Percentiles rank a stretch among this genome's conserved stretches.
Conservation (phyloP, 2,113 vertebrate species). For the Erinaceus europaeus region DNA sequence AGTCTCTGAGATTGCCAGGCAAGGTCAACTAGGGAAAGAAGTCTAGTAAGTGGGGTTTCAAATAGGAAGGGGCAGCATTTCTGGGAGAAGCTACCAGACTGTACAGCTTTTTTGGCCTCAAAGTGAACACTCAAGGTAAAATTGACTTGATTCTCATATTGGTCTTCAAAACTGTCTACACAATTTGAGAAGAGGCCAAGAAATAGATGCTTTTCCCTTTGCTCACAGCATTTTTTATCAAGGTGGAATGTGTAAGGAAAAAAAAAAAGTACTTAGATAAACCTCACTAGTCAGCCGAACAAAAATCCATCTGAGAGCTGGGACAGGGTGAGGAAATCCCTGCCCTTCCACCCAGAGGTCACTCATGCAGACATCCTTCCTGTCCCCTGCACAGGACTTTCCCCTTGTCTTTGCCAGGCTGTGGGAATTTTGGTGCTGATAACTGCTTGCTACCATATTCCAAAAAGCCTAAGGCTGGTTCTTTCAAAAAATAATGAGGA, state of each 20-base stretch:
- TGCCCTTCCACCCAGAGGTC: not conserved
- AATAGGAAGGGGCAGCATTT: fast-evolving
- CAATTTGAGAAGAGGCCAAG: not conserved
- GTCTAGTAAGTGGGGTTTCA: not conserved
- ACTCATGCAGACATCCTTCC: not conserved
- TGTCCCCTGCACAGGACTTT: not conserved
- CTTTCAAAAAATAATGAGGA: not conserved
- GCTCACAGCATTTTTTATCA: not conserved
- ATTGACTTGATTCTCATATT: not conserved
- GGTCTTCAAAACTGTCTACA: not conserved
- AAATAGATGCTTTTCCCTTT: not conserved
- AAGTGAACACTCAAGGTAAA: not conserved
- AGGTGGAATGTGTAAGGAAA: not conserved
- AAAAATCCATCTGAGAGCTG: not conserved
- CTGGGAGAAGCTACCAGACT: fast-evolving
- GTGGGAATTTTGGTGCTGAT: not conserved
- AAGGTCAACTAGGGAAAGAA: not conserved
- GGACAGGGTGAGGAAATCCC: not conserved
- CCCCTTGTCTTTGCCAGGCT: not conserved
- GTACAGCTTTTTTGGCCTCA: too few species aligned
- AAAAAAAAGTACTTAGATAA: not conserved
- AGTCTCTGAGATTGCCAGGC: not conserved
- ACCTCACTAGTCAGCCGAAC: not conserved
- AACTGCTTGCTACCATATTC: not conserved
- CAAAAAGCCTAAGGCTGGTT: not conserved